Conservation (phyloP, 2,113 vertebrate genomes). For the Naja naja region DNA sequence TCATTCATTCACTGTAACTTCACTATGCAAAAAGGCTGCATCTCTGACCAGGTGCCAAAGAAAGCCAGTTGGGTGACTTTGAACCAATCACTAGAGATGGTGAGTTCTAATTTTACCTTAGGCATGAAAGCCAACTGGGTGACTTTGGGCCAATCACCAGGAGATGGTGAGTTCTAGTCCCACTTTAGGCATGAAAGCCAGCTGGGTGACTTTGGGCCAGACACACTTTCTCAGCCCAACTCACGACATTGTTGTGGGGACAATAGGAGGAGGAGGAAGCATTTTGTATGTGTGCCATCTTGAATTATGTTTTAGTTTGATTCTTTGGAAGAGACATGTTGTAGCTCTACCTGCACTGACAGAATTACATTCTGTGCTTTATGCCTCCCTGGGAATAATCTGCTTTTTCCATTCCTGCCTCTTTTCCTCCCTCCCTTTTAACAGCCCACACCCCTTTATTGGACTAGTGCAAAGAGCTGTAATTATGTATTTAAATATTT, state of each 20-base stretch:
- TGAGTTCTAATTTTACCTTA: no score
- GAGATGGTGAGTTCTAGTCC: no score
- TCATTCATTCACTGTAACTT: background rate
- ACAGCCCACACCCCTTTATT: background rate
- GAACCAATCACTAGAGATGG: no score
- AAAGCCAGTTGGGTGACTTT: no score
- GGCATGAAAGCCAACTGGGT: no score
- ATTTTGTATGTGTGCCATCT: background rate
- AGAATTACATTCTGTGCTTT: background rate
- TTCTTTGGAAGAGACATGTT: background rate
- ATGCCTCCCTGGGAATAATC: background rate
- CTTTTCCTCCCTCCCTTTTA: background rate
- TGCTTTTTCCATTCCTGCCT: background rate
- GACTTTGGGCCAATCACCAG: no score
- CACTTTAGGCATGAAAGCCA: background rate
- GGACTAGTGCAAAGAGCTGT: constrained; percentile 2
- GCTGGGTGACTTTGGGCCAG: background rate
- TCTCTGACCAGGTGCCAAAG: background rate
- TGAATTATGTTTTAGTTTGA: background rate
- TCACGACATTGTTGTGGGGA: background rate
- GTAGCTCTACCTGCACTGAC: background rate
- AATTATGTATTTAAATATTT: constrained; percentile 67
- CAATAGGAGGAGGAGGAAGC: background rate
- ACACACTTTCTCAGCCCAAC: background rate
- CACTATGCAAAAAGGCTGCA: background rate